Evolutionary conservation across 2,888 invertebrate genomes (phyloP).

Genomic region (Salticus scenicus): DNA sequence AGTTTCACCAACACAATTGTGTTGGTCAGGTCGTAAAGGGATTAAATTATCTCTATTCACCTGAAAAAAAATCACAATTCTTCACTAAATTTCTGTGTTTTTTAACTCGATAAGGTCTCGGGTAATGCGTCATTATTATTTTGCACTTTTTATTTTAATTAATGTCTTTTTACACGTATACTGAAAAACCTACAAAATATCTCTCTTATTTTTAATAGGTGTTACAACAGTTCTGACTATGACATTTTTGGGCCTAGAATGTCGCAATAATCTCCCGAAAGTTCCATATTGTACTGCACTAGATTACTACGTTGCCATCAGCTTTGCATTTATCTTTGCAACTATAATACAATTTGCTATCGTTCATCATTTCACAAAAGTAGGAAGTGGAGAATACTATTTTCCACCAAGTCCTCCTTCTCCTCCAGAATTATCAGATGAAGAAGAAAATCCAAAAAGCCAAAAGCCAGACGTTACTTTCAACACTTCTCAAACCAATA

Average conservation of each 20-base stretch:
- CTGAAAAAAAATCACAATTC: too few species aligned
- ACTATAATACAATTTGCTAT: constrained; percentile 88
- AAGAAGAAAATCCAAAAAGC: constrained; percentile 35
- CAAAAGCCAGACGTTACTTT: constrained; percentile 42
- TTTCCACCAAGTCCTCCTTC: constrained; percentile 57
- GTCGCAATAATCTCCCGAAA: constrained; percentile 87
- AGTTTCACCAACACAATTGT: too few species aligned
- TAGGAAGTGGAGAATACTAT: constrained; percentile 79
- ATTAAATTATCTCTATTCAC: too few species aligned
- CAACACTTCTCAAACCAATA: constrained; percentile 20
- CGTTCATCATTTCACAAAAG: constrained; percentile 91
- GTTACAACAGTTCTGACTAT: constrained; percentile 89
- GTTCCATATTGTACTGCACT: constrained; percentile 90
- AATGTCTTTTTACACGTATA: too few species aligned
- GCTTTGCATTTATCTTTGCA: constrained; percentile 87
- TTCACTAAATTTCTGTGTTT: too few species aligned
- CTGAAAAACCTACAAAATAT: too few species aligned
- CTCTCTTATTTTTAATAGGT: constrained; percentile 78
- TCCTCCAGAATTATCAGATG: constrained; percentile 23
- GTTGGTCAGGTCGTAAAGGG: too few species aligned
- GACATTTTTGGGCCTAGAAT: constrained; percentile 88
- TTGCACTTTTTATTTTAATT: too few species aligned
- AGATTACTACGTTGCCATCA: constrained; percentile 88
- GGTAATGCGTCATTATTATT: too few species aligned
- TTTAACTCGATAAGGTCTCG: too few species aligned